Conservation (phyloP, 2,888 invertebrate species). For the Orthosia incerta region DNA sequence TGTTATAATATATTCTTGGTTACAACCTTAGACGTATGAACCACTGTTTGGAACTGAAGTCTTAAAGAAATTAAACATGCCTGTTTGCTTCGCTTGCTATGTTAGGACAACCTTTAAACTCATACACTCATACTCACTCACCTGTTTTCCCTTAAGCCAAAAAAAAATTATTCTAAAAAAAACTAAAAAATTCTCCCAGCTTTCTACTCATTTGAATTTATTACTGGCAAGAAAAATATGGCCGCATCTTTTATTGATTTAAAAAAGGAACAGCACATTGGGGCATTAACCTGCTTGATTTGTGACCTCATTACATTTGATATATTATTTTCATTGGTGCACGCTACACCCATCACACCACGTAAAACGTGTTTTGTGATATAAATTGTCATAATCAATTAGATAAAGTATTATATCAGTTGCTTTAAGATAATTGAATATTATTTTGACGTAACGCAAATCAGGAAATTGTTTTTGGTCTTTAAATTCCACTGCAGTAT, state of each 20-base stretch:
- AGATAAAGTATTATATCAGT: slow-evolving; percentile 29
- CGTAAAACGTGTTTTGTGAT: slow-evolving; percentile 22
- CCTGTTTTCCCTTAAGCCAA: too few species aligned
- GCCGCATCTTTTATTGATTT: slow-evolving; percentile 34
- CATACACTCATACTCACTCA: too few species aligned
- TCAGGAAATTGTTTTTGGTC: not conserved
- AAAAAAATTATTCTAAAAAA: too few species aligned
- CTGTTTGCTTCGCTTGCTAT: not conserved
- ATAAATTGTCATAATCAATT: slow-evolving; percentile 46
- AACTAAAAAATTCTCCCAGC: too few species aligned
- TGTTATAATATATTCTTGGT: not conserved
- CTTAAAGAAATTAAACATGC: not conserved
- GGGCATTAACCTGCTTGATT: slow-evolving; percentile 50
- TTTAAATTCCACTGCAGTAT: not conserved
- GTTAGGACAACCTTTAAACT: not conserved
- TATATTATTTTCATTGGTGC: slow-evolving; percentile 45
- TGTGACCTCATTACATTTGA: slow-evolving; percentile 50
- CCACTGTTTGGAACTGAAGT: not conserved
- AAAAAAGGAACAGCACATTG: slow-evolving; percentile 38
- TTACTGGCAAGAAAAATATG: slow-evolving; percentile 5
- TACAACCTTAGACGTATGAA: not conserved
- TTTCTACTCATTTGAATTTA: slow-evolving; percentile 9
- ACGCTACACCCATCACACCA: slow-evolving; percentile 46
- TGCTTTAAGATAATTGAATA: slow-evolving; percentile 8
- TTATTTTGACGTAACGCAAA: slow-evolving; percentile 25